phyloP scores from a whole-genome alignment of 2,888 invertebrate species.

The Neoascia interrupta region DNA sequence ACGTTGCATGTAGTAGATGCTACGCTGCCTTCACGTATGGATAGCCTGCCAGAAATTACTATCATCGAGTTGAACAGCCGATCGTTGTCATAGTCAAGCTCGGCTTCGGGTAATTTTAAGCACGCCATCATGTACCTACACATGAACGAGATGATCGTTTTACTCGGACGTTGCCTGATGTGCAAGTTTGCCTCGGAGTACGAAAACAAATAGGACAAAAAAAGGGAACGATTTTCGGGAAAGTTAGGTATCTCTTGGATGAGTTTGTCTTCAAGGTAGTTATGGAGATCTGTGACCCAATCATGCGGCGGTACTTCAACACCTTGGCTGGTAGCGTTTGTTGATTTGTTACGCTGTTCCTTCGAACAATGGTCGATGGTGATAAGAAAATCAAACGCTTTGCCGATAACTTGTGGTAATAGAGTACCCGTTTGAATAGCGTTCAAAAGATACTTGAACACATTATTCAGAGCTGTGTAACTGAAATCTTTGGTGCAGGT shows the following conservation, averaged over 20 bases:
- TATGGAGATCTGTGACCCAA: conserved; percentile 75
- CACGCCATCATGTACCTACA: conserved; percentile 76
- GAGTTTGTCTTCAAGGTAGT: conserved; percentile 72
- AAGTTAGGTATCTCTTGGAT: conserved; percentile 73
- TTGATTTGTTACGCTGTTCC: conserved; percentile 14
- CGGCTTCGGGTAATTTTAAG: conserved; percentile 73
- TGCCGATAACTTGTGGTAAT: conserved; percentile 76
- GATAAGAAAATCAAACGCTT: conserved; percentile 76
- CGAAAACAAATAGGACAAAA: conserved; percentile 75
- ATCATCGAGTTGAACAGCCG: conserved; percentile 78
- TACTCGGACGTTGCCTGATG: conserved; percentile 71
- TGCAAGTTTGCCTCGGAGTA: conserved; percentile 77
- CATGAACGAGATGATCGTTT: conserved; percentile 73
- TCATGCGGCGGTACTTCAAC: conserved; percentile 51
- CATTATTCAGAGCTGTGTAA: conserved; percentile 76
- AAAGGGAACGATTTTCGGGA: conserved; percentile 73
- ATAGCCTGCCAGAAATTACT: conserved; percentile 75
- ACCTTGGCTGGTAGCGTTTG: conserved; percentile 27
- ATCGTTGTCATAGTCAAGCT: conserved; percentile 76
- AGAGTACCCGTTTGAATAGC: conserved; percentile 75
- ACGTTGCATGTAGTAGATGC: conserved; percentile 73
- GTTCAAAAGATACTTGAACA: conserved; percentile 74
- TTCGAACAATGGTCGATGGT: conserved; percentile 75
- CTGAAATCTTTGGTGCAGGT: conserved; percentile 76
- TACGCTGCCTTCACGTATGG: conserved; percentile 73